Conservation (phyloP, 2,888 invertebrate genomes). For the Laspeyria flexula region DNA sequence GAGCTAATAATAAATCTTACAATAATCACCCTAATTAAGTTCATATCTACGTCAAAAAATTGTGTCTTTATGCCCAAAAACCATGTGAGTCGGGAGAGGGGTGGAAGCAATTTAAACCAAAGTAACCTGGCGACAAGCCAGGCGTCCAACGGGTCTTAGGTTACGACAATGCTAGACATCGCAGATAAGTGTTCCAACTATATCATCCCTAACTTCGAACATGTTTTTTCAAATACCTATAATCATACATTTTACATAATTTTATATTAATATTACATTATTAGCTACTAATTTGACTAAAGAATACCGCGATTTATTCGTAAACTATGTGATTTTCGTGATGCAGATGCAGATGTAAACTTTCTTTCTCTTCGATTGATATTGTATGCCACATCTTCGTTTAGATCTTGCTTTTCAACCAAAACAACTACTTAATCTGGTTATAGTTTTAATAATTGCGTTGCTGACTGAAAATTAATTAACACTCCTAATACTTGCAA, state of each 20-base stretch:
- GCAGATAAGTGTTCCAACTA: constrained; percentile 64
- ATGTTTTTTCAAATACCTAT: no score
- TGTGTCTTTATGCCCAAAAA: constrained; percentile 48
- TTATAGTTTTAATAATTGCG: constrained; percentile 18
- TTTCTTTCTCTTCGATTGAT: no score
- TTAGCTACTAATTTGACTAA: no score
- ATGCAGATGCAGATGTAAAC: no score
- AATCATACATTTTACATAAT: no score
- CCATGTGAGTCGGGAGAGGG: constrained; percentile 52
- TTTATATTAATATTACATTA: no score
- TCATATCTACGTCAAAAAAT: constrained; percentile 39
- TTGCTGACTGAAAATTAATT: constrained; percentile 61
- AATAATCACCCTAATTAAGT: constrained; percentile 18
- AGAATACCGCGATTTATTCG: no score
- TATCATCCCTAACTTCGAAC: constrained; percentile 59
- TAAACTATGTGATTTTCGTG: no score
- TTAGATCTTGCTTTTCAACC: no score
- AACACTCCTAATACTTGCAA: constrained; percentile 68
- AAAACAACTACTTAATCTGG: background rate
- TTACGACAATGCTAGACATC: constrained; percentile 66
- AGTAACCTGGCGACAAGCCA: constrained; percentile 77
- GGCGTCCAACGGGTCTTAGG: constrained; percentile 61
- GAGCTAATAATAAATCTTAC: background rate
- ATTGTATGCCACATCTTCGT: no score
- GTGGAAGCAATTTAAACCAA: constrained; percentile 70